phyloP scores from a whole-genome alignment of 1,140 invertebrate species.

The Cydia strobilella region DNA sequence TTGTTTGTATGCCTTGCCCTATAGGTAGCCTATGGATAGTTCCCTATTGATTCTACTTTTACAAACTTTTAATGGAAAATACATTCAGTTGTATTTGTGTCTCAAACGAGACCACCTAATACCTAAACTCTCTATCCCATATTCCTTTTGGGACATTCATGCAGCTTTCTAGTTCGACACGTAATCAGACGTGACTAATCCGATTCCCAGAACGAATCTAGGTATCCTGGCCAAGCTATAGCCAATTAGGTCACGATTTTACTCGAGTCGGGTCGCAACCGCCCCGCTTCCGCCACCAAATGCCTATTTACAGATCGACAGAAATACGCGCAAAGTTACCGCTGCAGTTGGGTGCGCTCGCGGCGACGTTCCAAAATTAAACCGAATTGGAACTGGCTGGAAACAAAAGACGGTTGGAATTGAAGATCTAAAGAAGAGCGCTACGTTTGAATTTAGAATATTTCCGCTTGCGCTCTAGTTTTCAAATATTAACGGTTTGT shows the following conservation, averaged over 20 bases:
- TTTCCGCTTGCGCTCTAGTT: not conserved
- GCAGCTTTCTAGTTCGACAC: not conserved
- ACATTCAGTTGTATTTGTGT: too few relatives aligned
- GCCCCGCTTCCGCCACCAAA: slow-evolving; percentile 19
- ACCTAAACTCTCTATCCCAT: too few relatives aligned
- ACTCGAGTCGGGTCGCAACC: not conserved
- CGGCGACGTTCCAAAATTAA: slow-evolving; percentile 9
- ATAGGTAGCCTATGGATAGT: too few relatives aligned
- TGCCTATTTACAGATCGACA: slow-evolving; percentile 16
- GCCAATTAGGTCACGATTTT: slow-evolving; percentile 14
- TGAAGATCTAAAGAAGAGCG: not conserved
- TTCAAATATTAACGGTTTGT: not conserved
- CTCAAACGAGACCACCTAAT: too few relatives aligned
- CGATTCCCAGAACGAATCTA: not conserved
- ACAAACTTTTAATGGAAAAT: too few relatives aligned
- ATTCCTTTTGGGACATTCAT: not conserved
- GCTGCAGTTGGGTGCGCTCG: not conserved
- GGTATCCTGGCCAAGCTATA: slow-evolving; percentile 4
- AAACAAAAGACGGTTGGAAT: not conserved
- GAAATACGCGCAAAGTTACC: slow-evolving; percentile 5
- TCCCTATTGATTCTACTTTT: too few relatives aligned
- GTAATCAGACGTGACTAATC: slow-evolving; percentile 8
- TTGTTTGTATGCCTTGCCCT: too few relatives aligned
- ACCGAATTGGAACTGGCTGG: not conserved
- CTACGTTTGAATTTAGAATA: not conserved